phyloP scores from a whole-genome alignment of 2,888 invertebrate species.

The Malthinus seriepunctatus region DNA sequence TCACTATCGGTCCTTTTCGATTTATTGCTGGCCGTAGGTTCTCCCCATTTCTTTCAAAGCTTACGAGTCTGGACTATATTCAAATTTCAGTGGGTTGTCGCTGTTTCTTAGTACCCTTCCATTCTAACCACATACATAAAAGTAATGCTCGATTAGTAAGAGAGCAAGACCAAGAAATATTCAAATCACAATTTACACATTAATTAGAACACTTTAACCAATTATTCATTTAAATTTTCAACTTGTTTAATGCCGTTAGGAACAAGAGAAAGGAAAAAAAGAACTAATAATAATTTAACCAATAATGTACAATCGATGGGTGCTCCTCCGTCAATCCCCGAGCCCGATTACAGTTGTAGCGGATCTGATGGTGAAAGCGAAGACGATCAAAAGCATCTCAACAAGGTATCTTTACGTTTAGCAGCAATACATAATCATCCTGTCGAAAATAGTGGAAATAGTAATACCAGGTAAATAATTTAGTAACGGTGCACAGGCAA shows the following conservation, averaged over 20 bases:
- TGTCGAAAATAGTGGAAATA: conserved; percentile 75
- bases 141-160: too few relatives aligned
- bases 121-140: too few relatives aligned
- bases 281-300: conserved; percentile 49
- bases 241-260: conserved; percentile 30
- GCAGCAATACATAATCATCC: conserved; percentile 52
- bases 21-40: too few relatives aligned
- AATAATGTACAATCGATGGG: conserved; percentile 41
- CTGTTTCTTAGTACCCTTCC: too few relatives aligned
- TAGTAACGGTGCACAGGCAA: background rate
- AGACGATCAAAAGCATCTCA: conserved; percentile 59
- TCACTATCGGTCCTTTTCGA: too few relatives aligned
- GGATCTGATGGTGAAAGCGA: conserved; percentile 73
- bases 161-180: too few relatives aligned
- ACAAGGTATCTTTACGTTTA: conserved; percentile 55
- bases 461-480: conserved; percentile 65
- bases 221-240: too few relatives aligned
- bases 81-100: too few relatives aligned
- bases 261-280: conserved; percentile 53
- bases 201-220: too few relatives aligned
- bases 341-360: conserved; percentile 89
- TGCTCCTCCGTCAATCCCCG: conserved; percentile 79
- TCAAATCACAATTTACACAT: too few relatives aligned
- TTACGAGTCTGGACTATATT: too few relatives aligned
- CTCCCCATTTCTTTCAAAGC: too few relatives aligned